Evolutionary conservation across 2,888 invertebrate species (phyloP), one percentile per base, ranked within the genome.

Genomic region (Chaitophorus viminalis): DNA sequence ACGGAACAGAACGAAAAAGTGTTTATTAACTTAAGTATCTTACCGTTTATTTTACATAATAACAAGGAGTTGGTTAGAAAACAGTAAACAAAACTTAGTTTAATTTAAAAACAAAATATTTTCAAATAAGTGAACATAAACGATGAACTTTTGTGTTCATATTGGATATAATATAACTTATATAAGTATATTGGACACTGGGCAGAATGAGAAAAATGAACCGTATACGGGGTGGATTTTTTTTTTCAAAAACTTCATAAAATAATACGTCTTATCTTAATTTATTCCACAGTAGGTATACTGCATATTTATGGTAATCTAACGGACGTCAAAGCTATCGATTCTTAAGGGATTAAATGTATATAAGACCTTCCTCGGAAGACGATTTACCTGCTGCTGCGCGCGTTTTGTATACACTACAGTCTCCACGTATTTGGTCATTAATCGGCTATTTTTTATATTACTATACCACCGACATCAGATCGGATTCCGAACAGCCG

Each of bases 31-130:
- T 82, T 65, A 11, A 36, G 9, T 75, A 60, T 36, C 11, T 36
- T 74, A 74, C 72, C 21, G 21, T 84, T 76, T 76, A 84, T 76
- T 75, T 75, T 84, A 75, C 65, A 65, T 84, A 39, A 65, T 84
- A 83, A 75, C 83, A 83, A 83, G 65, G 75, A 84, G 14, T 14
- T 46, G 75, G 65, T 84, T 76, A 84, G 60, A 83, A 84, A 74
- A 75, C 33, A 83, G 76, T n/a, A 84, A 60, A 65, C 18, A 46
- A 65, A 84, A 65, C 14, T 14, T 65, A 75, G 36, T 84, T 76
- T 1, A 60, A 84, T 60, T 84, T 76, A 84, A 75, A 83, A 84
- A 75, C 65, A 39, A 76, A 60, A 39, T 76, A 39, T 65, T 39
- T 60, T 65, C 36, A 74, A 83, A 83, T n/a, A 8, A 83, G 74